phyloP scores from a whole-genome alignment of 1,140 invertebrate genomes.

The Eulimnadia texana region DNA sequence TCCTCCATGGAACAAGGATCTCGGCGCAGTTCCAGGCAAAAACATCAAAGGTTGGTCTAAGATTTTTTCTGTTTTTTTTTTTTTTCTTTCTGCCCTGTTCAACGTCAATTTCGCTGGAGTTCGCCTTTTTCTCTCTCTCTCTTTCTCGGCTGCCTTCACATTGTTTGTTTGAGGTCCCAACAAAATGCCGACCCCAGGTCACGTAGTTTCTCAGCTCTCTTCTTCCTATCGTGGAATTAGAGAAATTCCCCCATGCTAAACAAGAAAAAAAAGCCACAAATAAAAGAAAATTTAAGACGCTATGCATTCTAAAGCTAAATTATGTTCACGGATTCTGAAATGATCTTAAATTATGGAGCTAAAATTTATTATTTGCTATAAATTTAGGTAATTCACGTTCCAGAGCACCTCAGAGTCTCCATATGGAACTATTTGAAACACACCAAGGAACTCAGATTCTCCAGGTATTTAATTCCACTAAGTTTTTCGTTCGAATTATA shows the following conservation, averaged over 20 bases:
- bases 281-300: too few species aligned
- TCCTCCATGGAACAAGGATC: constrained; percentile 65
- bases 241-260: neutral
- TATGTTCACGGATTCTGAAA: too few species aligned
- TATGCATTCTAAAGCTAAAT: too few species aligned
- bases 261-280: too few species aligned
- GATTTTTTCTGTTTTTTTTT: neutral
- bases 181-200: neutral
- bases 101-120: neutral
- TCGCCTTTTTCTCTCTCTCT: neutral
- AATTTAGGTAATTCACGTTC: constrained; percentile 8
- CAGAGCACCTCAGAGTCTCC: constrained; percentile 2
- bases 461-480: constrained; percentile 47
- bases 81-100: neutral
- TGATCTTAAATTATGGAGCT: too few species aligned
- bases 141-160: neutral
- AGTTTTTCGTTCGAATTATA: neutral
- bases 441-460: constrained; percentile 95
- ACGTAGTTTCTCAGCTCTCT: too few species aligned
- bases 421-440: constrained; percentile 77
- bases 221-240: neutral
- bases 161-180: neutral
- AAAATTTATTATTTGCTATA: too few species aligned
- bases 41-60: neutral
- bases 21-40: neutral